phyloP scores from a whole-genome alignment of 2,797 vertebrate species.

The Sebastes hopkinsi region DNA sequence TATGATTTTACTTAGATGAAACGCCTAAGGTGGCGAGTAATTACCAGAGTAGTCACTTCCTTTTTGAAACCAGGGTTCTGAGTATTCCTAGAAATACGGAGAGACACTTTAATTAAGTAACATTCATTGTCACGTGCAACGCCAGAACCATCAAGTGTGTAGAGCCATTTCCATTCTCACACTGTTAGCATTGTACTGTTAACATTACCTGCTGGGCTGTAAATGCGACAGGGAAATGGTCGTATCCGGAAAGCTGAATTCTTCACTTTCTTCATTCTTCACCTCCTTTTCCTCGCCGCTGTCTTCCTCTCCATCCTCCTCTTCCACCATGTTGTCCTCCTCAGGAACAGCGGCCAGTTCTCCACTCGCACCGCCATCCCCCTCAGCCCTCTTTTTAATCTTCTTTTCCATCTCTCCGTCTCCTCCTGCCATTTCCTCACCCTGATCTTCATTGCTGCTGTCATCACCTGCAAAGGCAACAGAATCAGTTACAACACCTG shows the following conservation, averaged over 20 bases:
- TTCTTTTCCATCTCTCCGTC: constrained; percentile 48
- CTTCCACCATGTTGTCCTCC: constrained; percentile 27
- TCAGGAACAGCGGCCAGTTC: constrained; percentile 1
- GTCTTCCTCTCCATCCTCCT: constrained; percentile 44
- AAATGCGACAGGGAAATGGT: constrained; percentile 93
- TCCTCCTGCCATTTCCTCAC: constrained; percentile 39
- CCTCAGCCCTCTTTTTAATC: constrained; percentile 33
- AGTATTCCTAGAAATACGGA: constrained; percentile 60
- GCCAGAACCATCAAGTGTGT: neutral
- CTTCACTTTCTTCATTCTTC: constrained; percentile 58
- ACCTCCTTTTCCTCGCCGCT: constrained; percentile 37
- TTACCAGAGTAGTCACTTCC: constrained; percentile 82
- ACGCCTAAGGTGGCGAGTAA: neutral
- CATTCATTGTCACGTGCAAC: neutral
- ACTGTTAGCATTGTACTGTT: neutral
- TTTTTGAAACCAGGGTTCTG: constrained; percentile 78
- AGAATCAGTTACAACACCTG: neutral
- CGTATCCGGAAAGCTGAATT: constrained; percentile 91
- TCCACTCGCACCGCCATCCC: constrained; percentile 44
- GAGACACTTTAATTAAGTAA: neutral
- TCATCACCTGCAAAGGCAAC: constrained; percentile 72
- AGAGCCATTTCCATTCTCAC: neutral
- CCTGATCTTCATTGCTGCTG: constrained; percentile 77
- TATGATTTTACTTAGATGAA: neutral
- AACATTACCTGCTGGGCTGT: constrained; percentile 87